Evolutionary conservation across 2,113 vertebrate species (phyloP).

Genomic region (Scytalopus superciliaris): DNA sequence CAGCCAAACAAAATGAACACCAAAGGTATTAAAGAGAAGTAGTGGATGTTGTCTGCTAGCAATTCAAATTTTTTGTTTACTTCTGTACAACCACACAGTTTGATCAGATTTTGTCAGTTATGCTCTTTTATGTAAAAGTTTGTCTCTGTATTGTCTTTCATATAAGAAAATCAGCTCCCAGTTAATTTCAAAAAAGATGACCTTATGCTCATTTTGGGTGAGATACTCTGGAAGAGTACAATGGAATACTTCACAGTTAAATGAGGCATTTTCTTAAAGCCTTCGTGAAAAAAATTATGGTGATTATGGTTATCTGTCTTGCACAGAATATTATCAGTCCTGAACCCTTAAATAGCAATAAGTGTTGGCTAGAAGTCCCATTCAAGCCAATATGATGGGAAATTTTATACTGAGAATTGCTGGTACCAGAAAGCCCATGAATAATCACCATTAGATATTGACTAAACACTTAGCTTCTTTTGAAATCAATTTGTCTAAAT

Average conservation of each 20-base stretch:
- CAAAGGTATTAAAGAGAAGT: neutral
- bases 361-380: neutral
- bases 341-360: neutral
- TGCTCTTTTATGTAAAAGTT: neutral
- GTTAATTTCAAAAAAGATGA: neutral
- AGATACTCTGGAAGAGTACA: neutral
- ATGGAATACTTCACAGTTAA: neutral
- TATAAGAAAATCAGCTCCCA: neutral
- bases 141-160: neutral
- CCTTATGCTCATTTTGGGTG: neutral
- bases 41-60: neutral
- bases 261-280: neutral
- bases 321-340: neutral
- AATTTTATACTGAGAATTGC: neutral
- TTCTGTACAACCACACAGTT: neutral
- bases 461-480: constrained; percentile 22
- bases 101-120: neutral
- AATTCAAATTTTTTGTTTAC: neutral
- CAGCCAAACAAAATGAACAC: neutral
- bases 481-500: constrained; percentile 1
- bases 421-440: neutral
- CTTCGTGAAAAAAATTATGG: neutral
- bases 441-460: constrained; percentile 15
- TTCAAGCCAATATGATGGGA: neutral
- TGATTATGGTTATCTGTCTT: neutral